Base-by-base conservation (phyloP, 2,888 invertebrate genomes). In the Therioaphis trifolii region DNA sequence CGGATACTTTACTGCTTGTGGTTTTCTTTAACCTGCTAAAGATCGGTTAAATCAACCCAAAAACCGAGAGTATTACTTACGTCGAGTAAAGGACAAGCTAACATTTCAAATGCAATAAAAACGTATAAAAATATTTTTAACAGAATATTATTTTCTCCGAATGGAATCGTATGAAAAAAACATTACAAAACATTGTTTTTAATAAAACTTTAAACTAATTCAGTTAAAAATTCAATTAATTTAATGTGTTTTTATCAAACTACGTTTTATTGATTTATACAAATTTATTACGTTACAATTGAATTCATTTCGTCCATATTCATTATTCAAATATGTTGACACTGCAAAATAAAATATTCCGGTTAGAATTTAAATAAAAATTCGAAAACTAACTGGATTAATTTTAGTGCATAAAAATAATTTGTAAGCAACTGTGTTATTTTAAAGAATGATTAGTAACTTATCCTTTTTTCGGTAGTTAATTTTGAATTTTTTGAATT, bases 361-460 rank as follows among this genome's bases (percentile, higher is more conserved):
- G 14, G 14, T 12, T 5, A 43, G 24, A 69, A 69, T 69, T 69
- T 21, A 3, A 69, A 69, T 69, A 69, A 69, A 43, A 40, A 43
- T 43, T 43, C 7, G 7, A 69, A 55, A 15, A 21, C 43, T 43
- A 14, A 69, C 21, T 69, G 43, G 68, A n/a, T n/a, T n/a, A n/a
- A n/a, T n/a, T n/a, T n/a, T n/a, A n/a, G 21, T 69, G 43, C 9
- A 69, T 43, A 21, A n/a, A n/a, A n/a, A 43, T 69, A 43, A 69
- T 69, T 43, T 43, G 24, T 43, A 69, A 43, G 43, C 43, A 69
- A 69, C 43, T 24, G 15, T 24, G 24, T 43, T 69, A 4, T 24
- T 21, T 69, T 69, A 35, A 69, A 69, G n/a, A n/a, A n/a, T 69
- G 43, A n/a, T 43, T 43, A 69, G 43, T 69, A 21, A 21, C 40